Evolutionary conservation across 1,140 invertebrate species (phyloP), one percentile per base, ranked within the genome.

Genomic region (Pissodes strobi): DNA sequence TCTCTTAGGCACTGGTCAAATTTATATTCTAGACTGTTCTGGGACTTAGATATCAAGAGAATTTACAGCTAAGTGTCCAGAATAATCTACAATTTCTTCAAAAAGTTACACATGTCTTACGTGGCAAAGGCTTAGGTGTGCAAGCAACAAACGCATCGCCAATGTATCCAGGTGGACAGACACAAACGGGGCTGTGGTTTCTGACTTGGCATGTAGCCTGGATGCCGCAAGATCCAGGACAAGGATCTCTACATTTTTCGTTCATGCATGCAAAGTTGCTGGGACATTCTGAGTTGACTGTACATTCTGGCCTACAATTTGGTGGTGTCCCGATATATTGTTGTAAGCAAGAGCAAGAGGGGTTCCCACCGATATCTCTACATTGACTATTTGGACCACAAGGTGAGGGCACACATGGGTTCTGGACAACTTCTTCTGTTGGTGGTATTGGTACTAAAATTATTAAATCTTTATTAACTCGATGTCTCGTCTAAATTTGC

Each of bases 341-440:
- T 10, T 79, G 75, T 51, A 84, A 75, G 76, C 88, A 89, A 41
- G 82, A 83, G 67, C 87, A 89, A 13, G 84, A 80, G 1, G 83
- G 81, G 69, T 82, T 79, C 23, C 77, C 81, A 64, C 82, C 82
- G 12, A 81, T 76, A 69, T 85, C 82, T 73, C 82, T 78, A 72
- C 87, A 89, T 72, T 86, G 79, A 72, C 83, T 86, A 72, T 86
- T 84, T 10, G 85, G 80, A n/a, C 90, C 90, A 77, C 90, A 92
- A 23, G 89, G 90, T 22, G 86, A 86, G 22, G 89, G 89, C 12
- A 87, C 77, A 76, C 90, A 92, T 25, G 89, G 88, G 76, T 90
- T 84, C 34, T 76, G 71, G 21, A 75, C 68, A 69, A 81, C 72
- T 4, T 79, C 65, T 64, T 66, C 60, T n/a, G 56, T 55, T 51